These are phyloP conservation scores for Laticauda laticaudata DNA, from an alignment of 2,113 vertebrate species.

Conservation along the genomic window DNA sequence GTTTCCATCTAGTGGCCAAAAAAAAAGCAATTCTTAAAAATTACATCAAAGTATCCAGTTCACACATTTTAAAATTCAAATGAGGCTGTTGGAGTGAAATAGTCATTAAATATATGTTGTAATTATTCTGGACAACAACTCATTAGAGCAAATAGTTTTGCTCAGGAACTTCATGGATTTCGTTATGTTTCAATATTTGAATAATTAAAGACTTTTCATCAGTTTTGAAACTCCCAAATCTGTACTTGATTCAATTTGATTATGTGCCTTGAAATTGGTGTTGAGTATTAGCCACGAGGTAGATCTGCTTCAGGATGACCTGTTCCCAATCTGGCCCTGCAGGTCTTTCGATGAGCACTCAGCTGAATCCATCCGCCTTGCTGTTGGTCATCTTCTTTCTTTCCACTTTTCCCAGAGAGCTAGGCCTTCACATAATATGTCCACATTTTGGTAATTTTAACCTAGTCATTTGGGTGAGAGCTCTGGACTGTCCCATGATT, in stretches of 20 bases:
- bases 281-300: background rate
- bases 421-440: background rate
- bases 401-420: background rate
- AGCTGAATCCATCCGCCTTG: background rate
- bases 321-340: background rate
- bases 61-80: background rate
- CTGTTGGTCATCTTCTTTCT: background rate
- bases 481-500: background rate
- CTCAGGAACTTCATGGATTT: background rate
- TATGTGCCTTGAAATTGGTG: background rate
- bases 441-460: background rate
- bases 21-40: background rate
- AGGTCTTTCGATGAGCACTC: background rate
- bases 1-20: constrained; percentile 64
- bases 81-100: background rate
- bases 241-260: background rate
- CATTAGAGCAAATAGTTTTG: background rate
- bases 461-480: background rate
- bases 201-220: background rate
- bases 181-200: background rate
- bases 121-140: background rate
- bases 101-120: background rate
- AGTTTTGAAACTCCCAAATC: background rate
- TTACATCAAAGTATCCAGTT: background rate
- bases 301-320: background rate